Percentiles rank a stretch among this genome's conserved stretches.
Evolutionary conservation across 2,888 invertebrate genomes (phyloP).

Genomic region (Mayetiola destructor): DNA sequence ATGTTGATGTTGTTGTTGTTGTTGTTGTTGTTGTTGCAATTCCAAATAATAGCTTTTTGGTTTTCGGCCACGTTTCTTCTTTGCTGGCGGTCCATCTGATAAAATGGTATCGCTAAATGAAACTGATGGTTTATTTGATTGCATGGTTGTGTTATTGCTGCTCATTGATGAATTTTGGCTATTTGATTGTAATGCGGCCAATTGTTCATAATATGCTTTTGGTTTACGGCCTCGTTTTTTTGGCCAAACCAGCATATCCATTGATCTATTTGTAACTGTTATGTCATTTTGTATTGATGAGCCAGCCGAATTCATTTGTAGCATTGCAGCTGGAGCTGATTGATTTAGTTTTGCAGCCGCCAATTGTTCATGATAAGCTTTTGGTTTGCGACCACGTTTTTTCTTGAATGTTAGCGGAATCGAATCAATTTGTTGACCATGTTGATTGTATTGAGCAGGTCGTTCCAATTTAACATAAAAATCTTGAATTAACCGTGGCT

Average conservation of each 20-base stretch:
- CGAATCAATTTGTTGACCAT: neutral
- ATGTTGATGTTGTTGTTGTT: too few species aligned
- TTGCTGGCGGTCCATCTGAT: neutral
- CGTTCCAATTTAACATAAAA: neutral
- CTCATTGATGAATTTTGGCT: neutral
- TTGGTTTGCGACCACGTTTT: neutral
- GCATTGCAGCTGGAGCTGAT: neutral
- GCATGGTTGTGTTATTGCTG: neutral
- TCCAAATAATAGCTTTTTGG: conserved; percentile 4
- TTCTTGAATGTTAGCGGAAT: neutral
- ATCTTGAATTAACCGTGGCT: neutral
- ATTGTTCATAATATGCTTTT: conserved; percentile 7
- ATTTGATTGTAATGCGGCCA: neutral
- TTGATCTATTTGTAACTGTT: neutral
- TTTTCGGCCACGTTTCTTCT: conserved; percentile 2
- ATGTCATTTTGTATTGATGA: neutral
- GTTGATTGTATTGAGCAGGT: neutral
- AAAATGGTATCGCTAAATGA: too few species aligned
- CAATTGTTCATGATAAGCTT: neutral
- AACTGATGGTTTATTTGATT: neutral
- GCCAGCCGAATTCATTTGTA: too few species aligned
- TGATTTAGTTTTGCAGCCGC: neutral
- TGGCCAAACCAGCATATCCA: neutral
- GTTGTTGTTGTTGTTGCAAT: neutral
- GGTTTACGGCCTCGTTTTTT: conserved; percentile 7